Percentiles rank a stretch among this genome's conserved stretches.
Conservation (phyloP, 2,113 vertebrate species). For the Fulmarus glacialis region DNA sequence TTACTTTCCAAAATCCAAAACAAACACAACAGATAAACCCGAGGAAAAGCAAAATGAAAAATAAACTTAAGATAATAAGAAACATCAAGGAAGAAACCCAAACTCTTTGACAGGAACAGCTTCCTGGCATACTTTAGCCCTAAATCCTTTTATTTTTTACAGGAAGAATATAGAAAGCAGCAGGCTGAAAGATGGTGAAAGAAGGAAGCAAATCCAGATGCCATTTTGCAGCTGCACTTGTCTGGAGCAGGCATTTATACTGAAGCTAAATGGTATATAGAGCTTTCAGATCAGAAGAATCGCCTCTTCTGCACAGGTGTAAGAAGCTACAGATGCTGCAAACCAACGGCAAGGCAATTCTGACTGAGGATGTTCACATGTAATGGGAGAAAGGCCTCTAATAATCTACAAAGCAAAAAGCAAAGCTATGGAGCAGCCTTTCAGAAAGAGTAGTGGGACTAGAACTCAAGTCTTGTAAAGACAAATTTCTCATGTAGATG, state of each 20-base stretch:
- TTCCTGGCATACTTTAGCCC: not conserved
- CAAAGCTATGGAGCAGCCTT: not conserved
- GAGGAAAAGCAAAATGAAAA: not conserved
- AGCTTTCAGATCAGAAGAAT: not conserved
- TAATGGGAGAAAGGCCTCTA: not conserved
- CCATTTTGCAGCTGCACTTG: not conserved
- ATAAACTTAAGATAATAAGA: not conserved
- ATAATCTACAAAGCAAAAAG: not conserved
- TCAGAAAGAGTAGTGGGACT: not conserved
- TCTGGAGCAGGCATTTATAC: not conserved
- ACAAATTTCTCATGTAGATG: not conserved
- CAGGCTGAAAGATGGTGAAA: not conserved
- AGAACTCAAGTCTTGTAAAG: not conserved
- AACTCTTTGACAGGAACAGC: not conserved
- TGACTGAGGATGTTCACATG: fast-evolving
- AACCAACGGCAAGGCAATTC: not conserved
- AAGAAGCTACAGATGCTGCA: not conserved
- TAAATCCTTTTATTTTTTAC: not conserved
- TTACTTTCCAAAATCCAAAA: not conserved
- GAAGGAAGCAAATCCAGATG: not conserved
- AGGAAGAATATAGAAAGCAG: not conserved
- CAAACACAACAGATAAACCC: not conserved
- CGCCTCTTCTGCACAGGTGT: not conserved
- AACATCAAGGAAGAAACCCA: not conserved
- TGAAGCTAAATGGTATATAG: not conserved